These are phyloP conservation scores for Drosophila mojavensis DNA, from an alignment of 1,140 invertebrate species.

Conservation along the genomic window DNA sequence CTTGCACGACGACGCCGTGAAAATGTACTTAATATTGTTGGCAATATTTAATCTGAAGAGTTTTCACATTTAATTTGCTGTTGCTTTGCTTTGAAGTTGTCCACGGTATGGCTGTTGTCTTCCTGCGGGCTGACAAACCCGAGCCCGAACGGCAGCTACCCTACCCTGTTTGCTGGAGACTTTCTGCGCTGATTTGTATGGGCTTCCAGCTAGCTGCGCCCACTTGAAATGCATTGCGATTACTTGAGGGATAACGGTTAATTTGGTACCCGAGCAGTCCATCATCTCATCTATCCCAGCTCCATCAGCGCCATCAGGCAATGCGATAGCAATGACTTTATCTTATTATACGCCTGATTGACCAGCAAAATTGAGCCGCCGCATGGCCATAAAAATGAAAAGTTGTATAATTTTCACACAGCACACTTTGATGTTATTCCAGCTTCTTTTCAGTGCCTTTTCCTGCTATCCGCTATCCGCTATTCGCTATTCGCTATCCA, in stretches of 20 bases:
- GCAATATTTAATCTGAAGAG: slow-evolving; percentile 60
- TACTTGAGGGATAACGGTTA: slow-evolving; percentile 42
- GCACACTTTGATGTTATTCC: slow-evolving; percentile 63
- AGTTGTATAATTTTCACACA: slow-evolving; percentile 66
- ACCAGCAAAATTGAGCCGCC: slow-evolving; percentile 65
- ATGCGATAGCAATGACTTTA: slow-evolving; percentile 61
- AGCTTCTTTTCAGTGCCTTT: slow-evolving; percentile 7
- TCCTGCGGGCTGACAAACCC: slow-evolving; percentile 43
- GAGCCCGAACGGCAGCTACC: slow-evolving; percentile 4
- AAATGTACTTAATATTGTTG: slow-evolving; percentile 14
- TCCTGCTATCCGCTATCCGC: not conserved
- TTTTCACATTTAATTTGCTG: slow-evolving; percentile 54
- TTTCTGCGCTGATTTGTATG: slow-evolving; percentile 4
- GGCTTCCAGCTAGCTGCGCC: slow-evolving; percentile 23
- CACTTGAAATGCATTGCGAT: slow-evolving; percentile 70
- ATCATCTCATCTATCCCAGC: slow-evolving; percentile 22
- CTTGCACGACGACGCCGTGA: not conserved
- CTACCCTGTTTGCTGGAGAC: not conserved
- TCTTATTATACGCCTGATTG: slow-evolving; percentile 78
- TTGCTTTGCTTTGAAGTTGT: slow-evolving; percentile 60
- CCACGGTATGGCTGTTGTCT: slow-evolving; percentile 11
- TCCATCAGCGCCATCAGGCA: slow-evolving; percentile 27
- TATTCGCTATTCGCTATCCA: not conserved
- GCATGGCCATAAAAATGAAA: slow-evolving; percentile 70
- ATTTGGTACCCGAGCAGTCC: slow-evolving; percentile 29